Conservation (phyloP, 1,140 invertebrate genomes). For the Oedothorax gibbosus region DNA sequence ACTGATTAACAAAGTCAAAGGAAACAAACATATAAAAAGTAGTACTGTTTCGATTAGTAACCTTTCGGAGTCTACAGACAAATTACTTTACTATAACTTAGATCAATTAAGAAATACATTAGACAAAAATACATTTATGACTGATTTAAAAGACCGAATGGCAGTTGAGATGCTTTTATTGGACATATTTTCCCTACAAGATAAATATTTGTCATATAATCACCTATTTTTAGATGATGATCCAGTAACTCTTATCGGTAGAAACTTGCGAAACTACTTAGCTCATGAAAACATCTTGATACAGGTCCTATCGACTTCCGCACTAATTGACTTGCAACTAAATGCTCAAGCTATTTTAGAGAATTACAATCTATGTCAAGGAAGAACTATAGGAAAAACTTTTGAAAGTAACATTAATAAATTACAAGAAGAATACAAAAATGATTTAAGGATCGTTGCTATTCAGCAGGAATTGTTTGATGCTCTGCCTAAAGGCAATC, state of each 20-base stretch:
- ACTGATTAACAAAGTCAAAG: no score
- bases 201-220: constrained; percentile 16
- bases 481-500: constrained; percentile 16
- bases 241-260: neutral
- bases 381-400: constrained; percentile 16
- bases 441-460: neutral
- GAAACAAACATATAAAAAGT: no score
- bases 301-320: neutral
- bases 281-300: constrained; percentile 6
- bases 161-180: constrained; percentile 39
- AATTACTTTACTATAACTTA: no score
- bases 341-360: constrained; percentile 20
- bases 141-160: constrained; percentile 3
- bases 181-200: constrained; percentile 27
- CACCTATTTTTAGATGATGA: neutral
- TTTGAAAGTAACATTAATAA: neutral
- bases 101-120: no score
- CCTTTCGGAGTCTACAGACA: no score
- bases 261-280: constrained; percentile 34
- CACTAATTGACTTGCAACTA: neutral
- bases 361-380: neutral
- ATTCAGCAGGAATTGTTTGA: constrained; percentile 7
- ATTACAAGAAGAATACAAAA: neutral
- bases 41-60: no score
- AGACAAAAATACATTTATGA: constrained; percentile 1